Evolutionary conservation across 2,888 invertebrate species (phyloP).

Genomic region (Eupithecia exiguata): DNA sequence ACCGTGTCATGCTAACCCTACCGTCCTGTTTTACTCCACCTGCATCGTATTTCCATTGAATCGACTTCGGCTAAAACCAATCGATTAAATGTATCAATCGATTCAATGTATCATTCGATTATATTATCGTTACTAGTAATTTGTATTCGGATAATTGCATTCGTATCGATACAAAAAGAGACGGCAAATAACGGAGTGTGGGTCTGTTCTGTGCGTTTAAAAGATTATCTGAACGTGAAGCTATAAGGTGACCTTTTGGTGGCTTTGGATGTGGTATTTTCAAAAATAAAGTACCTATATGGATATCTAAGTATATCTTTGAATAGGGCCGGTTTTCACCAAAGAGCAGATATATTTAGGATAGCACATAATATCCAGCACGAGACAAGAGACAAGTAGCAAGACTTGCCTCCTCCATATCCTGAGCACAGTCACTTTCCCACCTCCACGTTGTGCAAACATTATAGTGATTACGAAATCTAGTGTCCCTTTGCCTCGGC

Average conservation of each 20-base stretch:
- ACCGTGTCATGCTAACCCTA: background rate
- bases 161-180: conserved; percentile 43
- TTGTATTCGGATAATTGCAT: conserved; percentile 53
- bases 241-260: conserved; percentile 8
- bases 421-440: conserved; percentile 10
- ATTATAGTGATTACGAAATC: conserved; percentile 36
- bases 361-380: background rate
- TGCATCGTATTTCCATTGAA: conserved; percentile 37
- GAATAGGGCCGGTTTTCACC: background rate
- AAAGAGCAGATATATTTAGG: background rate
- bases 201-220: conserved; percentile 51
- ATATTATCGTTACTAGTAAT: conserved; percentile 38
- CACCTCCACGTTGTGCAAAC: conserved; percentile 27
- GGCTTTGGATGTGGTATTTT: conserved; percentile 23
- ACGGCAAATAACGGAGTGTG: conserved; percentile 49
- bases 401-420: conserved; percentile 25
- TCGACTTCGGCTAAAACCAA: conserved; percentile 29
- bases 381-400: too few species aligned
- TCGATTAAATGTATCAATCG: conserved; percentile 39
- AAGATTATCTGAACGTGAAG: conserved; percentile 41
- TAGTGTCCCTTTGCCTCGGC: conserved; percentile 49
- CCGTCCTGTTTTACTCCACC: conserved; percentile 18
- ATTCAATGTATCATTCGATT: conserved; percentile 41
- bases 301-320: background rate
- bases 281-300: background rate